Base-by-base conservation (phyloP, 2,797 vertebrate species). In the Zenarchopterus dispar region DNA sequence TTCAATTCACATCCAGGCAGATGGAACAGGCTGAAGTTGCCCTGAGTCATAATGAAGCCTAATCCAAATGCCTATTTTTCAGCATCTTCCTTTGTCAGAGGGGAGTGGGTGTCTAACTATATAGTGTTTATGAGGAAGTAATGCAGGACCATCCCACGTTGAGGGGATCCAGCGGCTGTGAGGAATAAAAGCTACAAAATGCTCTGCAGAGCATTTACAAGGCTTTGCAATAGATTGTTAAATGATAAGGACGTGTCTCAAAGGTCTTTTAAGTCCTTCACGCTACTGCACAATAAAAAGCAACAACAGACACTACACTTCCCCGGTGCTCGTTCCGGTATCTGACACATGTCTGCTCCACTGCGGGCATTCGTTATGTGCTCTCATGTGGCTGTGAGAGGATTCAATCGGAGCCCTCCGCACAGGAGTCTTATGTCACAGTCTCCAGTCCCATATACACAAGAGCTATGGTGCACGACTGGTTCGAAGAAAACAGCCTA, bases 1-100 rank as follows among this genome's bases (percentile, higher is more conserved):
- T 70, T 57, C 42, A 45, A 50, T 41, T 52, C 48, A 67, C 47
- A 63, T 54, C 44, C 21, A 73, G 78, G 62, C 75, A 81, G 68
- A 87, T 78, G 59, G 60, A 45, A 65, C 10, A 26, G 17, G 59
- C 53, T 57, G 16, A 73, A 80, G 75, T 75, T 71, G 73, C 78
- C 74, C 62, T 45, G 33, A 78, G 56, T 67, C 53, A 58, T 42
- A 44, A 70, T 13, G 33, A 36, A 36, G 33, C 33, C 33, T 45
- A 61, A 74, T 68, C 69, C 58, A 78, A 57, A 79, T 78, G 72
- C 70, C 58, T 63, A 22, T 51, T 82, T 62, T 75, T 77, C 84
- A 84, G 72, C 81, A 84, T 73, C 77, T 84, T 84, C 80, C 81
- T 74, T 84, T 81, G 71, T 70, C 77, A 87, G 62, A 79, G 70